These are phyloP conservation scores for Zhuqinia jingwanae DNA, from an alignment of 2,888 invertebrate species.

Conservation along the genomic window DNA sequence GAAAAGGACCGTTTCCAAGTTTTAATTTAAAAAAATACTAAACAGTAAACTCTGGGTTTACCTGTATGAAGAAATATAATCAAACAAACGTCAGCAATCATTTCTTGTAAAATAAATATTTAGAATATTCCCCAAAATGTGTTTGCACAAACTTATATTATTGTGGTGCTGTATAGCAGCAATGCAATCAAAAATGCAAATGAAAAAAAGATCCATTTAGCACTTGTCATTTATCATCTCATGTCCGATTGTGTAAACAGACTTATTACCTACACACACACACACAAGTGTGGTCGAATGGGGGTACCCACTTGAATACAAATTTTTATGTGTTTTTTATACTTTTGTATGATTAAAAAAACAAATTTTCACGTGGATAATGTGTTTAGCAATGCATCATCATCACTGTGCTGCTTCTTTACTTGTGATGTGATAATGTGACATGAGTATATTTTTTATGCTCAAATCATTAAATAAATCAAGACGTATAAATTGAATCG, in stretches of 20 bases:
- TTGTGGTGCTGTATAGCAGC: too few species aligned
- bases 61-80: not conserved
- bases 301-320: slow-evolving; percentile 3
- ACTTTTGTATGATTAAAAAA: not conserved
- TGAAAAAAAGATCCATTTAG: slow-evolving; percentile 33
- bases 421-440: not conserved
- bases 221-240: slow-evolving; percentile 38
- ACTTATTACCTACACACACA: not conserved
- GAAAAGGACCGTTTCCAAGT: too few species aligned
- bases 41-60: not conserved
- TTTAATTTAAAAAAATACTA: too few species aligned
- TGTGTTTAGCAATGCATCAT: slow-evolving; percentile 27
- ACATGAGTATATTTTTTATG: slow-evolving; percentile 43
- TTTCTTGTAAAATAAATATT: slow-evolving; percentile 17
- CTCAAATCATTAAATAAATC: slow-evolving; percentile 55
- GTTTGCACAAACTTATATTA: not conserved
- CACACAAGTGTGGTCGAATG: not conserved
- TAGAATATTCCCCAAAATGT: not conserved
- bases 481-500: slow-evolving; percentile 58
- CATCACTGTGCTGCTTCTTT: not conserved
- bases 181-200: slow-evolving; percentile 45
- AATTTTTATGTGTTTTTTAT: too few species aligned
- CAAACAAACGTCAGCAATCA: slow-evolving; percentile 21
- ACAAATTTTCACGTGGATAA: slow-evolving; percentile 5
- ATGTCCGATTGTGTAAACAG: slow-evolving; percentile 1